A percentile compares a stretch with the other conserved stretches of the same genome.
Evolutionary conservation across 2,888 invertebrate genomes (phyloP).

Genomic region (Torymus aiolomorphi): DNA sequence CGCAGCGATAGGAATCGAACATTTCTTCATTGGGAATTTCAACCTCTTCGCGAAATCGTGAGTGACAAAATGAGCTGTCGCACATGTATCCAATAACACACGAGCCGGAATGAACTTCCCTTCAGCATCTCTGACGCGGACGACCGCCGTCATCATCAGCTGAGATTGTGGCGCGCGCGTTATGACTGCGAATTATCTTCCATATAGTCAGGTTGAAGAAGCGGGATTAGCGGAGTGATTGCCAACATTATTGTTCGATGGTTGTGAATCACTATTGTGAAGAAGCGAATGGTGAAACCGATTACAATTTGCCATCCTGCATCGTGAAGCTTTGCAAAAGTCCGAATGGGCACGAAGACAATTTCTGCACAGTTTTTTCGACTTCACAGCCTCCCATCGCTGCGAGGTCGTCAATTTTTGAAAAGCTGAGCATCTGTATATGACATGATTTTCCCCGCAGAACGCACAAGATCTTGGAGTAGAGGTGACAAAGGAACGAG

Average conservation of each 20-base stretch:
- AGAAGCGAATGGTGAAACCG: background rate
- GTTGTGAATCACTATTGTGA: background rate
- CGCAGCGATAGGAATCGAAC: slow-evolving; percentile 12
- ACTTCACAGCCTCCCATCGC: background rate
- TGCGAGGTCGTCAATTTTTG: background rate
- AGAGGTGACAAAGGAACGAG: background rate
- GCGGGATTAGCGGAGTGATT: too few relatives aligned
- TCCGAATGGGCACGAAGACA: background rate
- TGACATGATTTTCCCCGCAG: background rate
- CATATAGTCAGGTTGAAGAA: too few relatives aligned
- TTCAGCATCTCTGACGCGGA: background rate
- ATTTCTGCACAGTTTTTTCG: background rate
- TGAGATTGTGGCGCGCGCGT: background rate
- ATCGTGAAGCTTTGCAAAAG: background rate
- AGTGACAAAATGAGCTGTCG: slow-evolving; percentile 26
- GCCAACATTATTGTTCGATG: background rate
- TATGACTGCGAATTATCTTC: too few relatives aligned
- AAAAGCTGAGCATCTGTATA: background rate
- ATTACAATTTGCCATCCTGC: background rate
- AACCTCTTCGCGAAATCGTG: background rate
- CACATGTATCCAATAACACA: too few relatives aligned
- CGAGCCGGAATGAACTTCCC: background rate
- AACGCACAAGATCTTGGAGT: background rate
- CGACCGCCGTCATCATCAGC: slow-evolving; percentile 5
- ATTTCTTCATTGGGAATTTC: background rate